Percentiles rank a stretch among this genome's conserved stretches.
Evolutionary conservation across 2,797 vertebrate genomes (phyloP).

Genomic region (Pachyuromys duprasi): DNA sequence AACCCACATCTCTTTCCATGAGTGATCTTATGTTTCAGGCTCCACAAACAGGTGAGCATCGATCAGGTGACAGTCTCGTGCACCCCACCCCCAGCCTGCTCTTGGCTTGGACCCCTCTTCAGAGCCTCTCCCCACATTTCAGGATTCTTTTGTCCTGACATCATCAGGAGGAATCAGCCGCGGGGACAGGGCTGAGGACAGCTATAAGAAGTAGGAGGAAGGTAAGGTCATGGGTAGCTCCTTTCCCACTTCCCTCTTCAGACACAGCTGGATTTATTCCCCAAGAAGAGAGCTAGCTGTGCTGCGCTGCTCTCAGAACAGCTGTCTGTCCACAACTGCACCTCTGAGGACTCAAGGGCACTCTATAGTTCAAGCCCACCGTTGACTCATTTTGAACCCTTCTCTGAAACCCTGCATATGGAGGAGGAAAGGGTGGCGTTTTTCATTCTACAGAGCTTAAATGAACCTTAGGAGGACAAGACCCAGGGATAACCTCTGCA

Average conservation of each 20-base stretch:
- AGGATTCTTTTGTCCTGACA: neutral
- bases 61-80: rapidly evolving
- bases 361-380: too few relatives aligned
- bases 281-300: neutral
- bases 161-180: neutral
- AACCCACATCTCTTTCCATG: neutral
- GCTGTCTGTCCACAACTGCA: rapidly evolving
- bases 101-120: neutral
- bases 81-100: neutral
- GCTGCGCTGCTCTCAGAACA: rapidly evolving
- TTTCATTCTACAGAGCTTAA: rapidly evolving
- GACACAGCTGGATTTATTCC: rapidly evolving
- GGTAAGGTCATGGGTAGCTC: too few relatives aligned
- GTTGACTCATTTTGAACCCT: neutral
- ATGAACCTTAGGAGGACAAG: neutral
- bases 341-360: neutral
- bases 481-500: neutral
- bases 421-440: neutral
- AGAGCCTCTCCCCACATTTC: too few relatives aligned
- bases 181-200: rapidly evolving
- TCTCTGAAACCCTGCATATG: neutral
- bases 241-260: neutral
- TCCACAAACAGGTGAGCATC: neutral
- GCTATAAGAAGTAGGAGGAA: neutral
- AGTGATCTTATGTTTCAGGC: too few relatives aligned